Evolutionary conservation across 1,140 invertebrate species (phyloP).

Genomic region (Fopius arisanus): DNA sequence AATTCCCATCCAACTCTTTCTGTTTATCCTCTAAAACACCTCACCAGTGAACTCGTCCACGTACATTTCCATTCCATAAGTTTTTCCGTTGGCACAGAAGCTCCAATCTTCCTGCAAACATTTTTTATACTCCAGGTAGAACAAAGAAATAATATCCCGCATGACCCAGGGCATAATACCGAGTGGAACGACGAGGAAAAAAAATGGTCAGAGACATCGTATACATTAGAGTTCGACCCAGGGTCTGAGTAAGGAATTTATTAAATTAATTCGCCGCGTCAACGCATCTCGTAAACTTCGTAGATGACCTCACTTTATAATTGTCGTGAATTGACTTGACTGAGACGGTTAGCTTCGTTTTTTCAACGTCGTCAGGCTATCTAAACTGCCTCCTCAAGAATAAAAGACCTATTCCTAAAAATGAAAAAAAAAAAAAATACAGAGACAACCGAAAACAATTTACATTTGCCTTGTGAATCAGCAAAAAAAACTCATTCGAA

Average conservation of each 20-base stretch:
- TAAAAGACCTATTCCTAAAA: background rate
- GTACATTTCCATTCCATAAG: background rate
- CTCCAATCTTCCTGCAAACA: background rate
- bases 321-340: slow-evolving; percentile 59
- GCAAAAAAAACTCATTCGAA: background rate
- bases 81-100: background rate
- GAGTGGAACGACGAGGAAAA: background rate
- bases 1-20: slow-evolving; percentile 1
- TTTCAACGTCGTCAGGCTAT: background rate
- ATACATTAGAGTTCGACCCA: slow-evolving; percentile 39
- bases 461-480: background rate
- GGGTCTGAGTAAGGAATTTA: slow-evolving; percentile 59
- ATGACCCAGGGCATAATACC: background rate
- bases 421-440: background rate
- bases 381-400: background rate
- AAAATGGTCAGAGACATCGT: background rate
- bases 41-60: background rate
- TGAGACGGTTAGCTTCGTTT: slow-evolving; percentile 15
- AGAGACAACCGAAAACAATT: background rate
- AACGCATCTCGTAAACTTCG: slow-evolving; percentile 63
- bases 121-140: background rate
- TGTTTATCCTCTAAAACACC: background rate
- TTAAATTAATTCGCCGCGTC: slow-evolving; percentile 65
- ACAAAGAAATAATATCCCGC: background rate
- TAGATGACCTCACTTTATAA: slow-evolving; percentile 66